Conservation (phyloP, 2,797 vertebrate genomes). For the Lutjanus campechanus region DNA sequence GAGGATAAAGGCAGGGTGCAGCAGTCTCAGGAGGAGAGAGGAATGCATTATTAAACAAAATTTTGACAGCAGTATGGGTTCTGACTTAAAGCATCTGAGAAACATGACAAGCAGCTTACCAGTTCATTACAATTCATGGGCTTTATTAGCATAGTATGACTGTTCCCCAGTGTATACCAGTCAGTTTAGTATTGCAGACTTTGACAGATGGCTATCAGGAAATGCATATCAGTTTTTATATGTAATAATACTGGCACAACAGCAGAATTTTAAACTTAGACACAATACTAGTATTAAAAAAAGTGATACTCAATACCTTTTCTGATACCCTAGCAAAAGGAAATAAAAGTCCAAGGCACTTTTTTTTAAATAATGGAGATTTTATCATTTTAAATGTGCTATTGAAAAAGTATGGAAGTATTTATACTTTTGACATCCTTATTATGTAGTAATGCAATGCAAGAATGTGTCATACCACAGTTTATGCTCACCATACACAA, state of each 20-base stretch:
- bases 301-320: too few relatives aligned
- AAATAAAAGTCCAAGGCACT: too few relatives aligned
- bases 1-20: conserved; percentile 64
- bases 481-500: background rate
- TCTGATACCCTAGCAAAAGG: too few relatives aligned
- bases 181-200: background rate
- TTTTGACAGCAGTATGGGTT: conserved; percentile 57
- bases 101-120: conserved; percentile 38
- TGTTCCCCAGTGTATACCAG: conserved; percentile 27
- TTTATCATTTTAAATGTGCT: too few relatives aligned
- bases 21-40: conserved; percentile 48
- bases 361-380: too few relatives aligned
- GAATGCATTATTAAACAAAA: conserved; percentile 72
- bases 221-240: background rate
- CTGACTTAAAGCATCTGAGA: conserved; percentile 24
- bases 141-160: background rate
- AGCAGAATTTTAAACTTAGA: background rate
- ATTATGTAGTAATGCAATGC: background rate
- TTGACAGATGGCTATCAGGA: background rate
- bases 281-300: too few relatives aligned
- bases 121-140: conserved; percentile 7
- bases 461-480: background rate
- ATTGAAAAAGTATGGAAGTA: too few relatives aligned
- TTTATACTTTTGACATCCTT: too few relatives aligned
- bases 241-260: background rate